A percentile compares a stretch with the other conserved stretches of the same genome.
These are phyloP conservation scores for Stercorarius parasiticus DNA, from an alignment of 2,113 vertebrate genomes.

Conservation along the genomic window DNA sequence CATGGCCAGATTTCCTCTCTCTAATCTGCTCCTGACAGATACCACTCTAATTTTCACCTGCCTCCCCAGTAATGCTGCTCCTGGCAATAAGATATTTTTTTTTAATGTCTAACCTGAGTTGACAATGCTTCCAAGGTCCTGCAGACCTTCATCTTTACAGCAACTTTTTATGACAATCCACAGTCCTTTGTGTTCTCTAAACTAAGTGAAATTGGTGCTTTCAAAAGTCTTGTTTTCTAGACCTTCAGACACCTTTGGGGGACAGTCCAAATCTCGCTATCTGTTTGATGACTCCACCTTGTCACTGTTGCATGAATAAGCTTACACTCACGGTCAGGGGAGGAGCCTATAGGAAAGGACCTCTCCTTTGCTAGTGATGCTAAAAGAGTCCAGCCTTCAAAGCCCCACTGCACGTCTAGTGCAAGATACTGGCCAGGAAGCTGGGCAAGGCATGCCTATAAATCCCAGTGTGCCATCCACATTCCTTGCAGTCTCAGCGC, in stretches of 20 bases:
- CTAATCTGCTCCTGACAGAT: neutral
- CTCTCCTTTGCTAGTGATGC: neutral
- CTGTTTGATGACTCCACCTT: neutral
- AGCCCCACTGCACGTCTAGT: neutral
- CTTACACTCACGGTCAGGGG: too few species aligned
- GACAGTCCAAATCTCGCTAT: neutral
- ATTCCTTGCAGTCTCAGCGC: neutral
- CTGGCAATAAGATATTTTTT: neutral
- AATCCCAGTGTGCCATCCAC: neutral
- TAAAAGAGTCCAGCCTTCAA: neutral
- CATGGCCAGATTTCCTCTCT: neutral
- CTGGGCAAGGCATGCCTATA: neutral
- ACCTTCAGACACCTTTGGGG: neutral
- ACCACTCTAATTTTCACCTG: neutral
- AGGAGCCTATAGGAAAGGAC: neutral
- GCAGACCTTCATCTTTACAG: neutral
- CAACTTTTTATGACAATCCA: neutral
- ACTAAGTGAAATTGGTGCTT: neutral
- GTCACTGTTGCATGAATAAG: neutral
- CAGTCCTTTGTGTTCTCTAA: neutral
- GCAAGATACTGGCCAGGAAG: neutral
- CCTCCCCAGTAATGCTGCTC: fast-evolving
- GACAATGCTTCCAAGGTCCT: neutral
- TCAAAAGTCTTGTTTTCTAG: neutral
- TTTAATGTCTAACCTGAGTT: neutral